A percentile compares a stretch with the other conserved stretches of the same genome.
Evolutionary conservation across 2,113 vertebrate species (phyloP).

Genomic region (Gobiocypris rarus): DNA sequence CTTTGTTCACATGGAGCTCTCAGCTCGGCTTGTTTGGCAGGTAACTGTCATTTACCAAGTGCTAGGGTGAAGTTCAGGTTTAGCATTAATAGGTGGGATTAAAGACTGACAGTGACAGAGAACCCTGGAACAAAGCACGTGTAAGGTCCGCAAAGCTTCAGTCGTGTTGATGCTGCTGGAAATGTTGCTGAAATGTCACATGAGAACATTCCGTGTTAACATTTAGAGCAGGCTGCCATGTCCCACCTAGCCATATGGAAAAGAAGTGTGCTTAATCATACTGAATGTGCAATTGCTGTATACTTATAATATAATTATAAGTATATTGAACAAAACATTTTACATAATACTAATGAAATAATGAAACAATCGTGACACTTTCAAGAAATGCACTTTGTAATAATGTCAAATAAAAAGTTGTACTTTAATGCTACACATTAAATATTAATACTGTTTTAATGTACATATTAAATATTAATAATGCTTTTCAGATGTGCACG

Average conservation of each 20-base stretch:
- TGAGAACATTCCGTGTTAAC: conserved; percentile 9
- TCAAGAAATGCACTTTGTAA: not conserved
- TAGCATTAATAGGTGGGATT: conserved; percentile 25
- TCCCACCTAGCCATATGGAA: not conserved
- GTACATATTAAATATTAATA: not conserved
- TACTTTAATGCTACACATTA: too few species aligned
- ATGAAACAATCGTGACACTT: not conserved
- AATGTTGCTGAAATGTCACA: conserved; percentile 41
- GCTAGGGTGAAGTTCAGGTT: conserved; percentile 19
- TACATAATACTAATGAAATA: too few species aligned
- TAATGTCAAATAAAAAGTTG: not conserved
- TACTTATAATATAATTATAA: not conserved
- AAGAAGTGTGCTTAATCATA: not conserved
- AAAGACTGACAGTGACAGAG: conserved; percentile 21
- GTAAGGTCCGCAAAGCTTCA: conserved; percentile 26
- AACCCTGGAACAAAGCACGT: not conserved
- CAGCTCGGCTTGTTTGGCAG: conserved; percentile 26
- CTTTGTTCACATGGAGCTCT: conserved; percentile 21
- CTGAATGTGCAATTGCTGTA: not conserved
- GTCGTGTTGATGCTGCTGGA: not conserved
- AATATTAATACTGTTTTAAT: too few species aligned
- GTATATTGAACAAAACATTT: too few species aligned
- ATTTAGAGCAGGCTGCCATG: conserved; percentile 14
- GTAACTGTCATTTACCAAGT: conserved; percentile 29
- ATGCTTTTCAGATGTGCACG: not conserved